A percentile compares a stretch with the other conserved stretches of the same genome.
Conservation (phyloP, 2,888 invertebrate genomes). For the Ctena decussata region DNA sequence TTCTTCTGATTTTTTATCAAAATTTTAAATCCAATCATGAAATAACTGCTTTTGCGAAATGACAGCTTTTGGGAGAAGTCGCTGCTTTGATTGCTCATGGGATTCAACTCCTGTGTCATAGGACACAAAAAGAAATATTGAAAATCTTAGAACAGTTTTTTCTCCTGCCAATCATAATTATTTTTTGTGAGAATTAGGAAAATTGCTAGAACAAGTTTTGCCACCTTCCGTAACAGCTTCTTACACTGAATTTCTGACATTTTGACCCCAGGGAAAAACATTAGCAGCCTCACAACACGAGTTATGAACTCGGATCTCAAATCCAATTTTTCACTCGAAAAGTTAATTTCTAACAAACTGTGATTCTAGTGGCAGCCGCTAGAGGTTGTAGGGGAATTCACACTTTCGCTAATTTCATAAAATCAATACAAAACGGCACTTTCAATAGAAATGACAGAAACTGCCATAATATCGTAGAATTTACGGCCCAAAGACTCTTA, state of each 20-base stretch:
- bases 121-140: background rate
- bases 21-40: no score
- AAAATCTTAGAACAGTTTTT: background rate
- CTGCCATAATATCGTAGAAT: slow-evolving; percentile 64
- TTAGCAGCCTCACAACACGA: background rate
- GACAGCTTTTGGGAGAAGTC: no score
- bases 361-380: background rate
- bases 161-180: slow-evolving; percentile 1
- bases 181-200: slow-evolving; percentile 6
- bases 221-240: background rate
- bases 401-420: slow-evolving; percentile 59
- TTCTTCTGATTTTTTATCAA: no score
- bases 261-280: background rate
- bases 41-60: no score
- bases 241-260: background rate
- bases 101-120: no score
- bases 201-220: slow-evolving; percentile 1
- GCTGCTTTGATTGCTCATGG: no score
- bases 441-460: slow-evolving; percentile 39
- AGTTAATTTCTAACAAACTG: slow-evolving; percentile 6
- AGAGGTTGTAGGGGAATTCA: slow-evolving; percentile 15
- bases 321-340: slow-evolving; percentile 48
- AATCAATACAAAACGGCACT: slow-evolving; percentile 62
- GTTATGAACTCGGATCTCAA: slow-evolving; percentile 67
- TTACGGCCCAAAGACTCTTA: slow-evolving; percentile 51